Conservation (phyloP, 2,113 vertebrate genomes). For the Cheirogaleus medius region DNA sequence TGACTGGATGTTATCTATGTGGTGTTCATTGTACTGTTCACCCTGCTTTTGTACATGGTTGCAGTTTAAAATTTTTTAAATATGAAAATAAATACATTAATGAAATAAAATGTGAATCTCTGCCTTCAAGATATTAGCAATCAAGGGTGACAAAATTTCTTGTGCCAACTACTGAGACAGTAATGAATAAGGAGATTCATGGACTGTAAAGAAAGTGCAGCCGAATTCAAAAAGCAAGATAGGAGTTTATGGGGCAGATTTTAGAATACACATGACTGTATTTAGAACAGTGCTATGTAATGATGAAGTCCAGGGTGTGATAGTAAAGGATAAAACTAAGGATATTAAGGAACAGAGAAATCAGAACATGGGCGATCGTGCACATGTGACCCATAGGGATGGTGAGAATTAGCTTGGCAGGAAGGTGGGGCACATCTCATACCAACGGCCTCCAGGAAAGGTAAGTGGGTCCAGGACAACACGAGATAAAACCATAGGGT, state of each 20-base stretch:
- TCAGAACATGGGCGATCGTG: neutral
- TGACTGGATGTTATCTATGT: neutral
- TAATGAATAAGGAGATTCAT: neutral
- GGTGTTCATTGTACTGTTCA: neutral
- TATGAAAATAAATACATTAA: neutral
- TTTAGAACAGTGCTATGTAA: neutral
- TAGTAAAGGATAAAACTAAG: neutral
- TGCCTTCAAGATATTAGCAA: neutral
- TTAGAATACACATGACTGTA: neutral
- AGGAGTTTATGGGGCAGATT: neutral
- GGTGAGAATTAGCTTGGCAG: neutral
- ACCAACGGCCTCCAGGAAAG: neutral
- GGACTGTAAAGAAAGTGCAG: neutral
- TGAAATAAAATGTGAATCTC: neutral
- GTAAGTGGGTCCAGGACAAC: neutral
- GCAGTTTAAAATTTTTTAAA: neutral
- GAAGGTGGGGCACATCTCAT: too few relatives aligned
- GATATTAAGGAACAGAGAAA: neutral
- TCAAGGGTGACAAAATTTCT: neutral
- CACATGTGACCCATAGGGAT: neutral
- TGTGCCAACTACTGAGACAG: neutral
- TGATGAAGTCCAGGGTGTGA: neutral
- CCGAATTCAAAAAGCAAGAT: neutral
- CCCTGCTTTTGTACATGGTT: neutral
- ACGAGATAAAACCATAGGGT: neutral